Base-by-base conservation (phyloP, 1,140 invertebrate species). In the Solenopsis fugax region DNA sequence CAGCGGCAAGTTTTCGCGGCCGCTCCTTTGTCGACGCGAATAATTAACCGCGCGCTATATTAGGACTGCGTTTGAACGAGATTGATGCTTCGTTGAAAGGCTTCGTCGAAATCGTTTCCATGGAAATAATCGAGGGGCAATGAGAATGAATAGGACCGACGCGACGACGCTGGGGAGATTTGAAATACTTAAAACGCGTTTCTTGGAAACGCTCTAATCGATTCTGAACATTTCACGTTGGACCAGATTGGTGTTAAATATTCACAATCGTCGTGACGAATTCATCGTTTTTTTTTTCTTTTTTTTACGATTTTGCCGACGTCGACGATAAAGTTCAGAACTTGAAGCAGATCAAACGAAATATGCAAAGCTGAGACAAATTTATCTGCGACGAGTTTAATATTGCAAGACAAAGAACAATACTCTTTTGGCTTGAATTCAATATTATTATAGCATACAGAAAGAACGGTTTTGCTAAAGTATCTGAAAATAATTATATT, bases 21-120 rank as follows among this genome's bases (percentile, higher is more conserved):
- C 56, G 78, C 54, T 88, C 87, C 75, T 89, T 91, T 90, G 89
- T 89, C 87, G 88, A 86, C 34, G 71, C 67, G 85, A 92, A 92
- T 92, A 92, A 92, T 92, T 92, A 90, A 89, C 87, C 77, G 64
- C 81, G 85, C 72, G 73, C 65, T 91, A 77, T 92, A 92, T 92
- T 86, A 92, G 89, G 82, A 71, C 80, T 64, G 86, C 88, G 76
- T 78, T 69, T 84, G 89, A 91, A 87, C 88, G 88, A 85, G 90
- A 92, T 91, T 91, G 91, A 92, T 88, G 90, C 82, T 58, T 72
- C 52, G 84, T 86, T 82, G 92, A 93, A 93, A 92, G 89, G 86
- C 87, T 92, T 89, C 86, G 80, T 48, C 29, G 54, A 80, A 91
- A 89, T 91, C 87, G 91, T 93, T 91, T 92, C 92, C 88, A 92